These are phyloP conservation scores for Caenorhabditis sulstoni DNA, from an alignment of 2,888 invertebrate genomes.

Conservation along the genomic window DNA sequence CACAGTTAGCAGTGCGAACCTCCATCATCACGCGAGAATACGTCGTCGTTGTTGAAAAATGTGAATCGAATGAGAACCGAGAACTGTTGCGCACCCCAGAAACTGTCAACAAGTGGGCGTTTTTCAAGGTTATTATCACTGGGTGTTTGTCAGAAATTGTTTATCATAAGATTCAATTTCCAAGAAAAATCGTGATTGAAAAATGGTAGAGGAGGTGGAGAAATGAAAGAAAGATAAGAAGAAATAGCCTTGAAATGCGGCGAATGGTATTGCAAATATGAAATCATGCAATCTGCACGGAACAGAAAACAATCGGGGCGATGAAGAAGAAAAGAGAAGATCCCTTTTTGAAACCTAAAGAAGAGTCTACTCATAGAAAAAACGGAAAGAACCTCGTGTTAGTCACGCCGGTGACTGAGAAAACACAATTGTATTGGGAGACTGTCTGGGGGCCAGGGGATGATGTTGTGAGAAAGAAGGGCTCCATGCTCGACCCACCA, in stretches of 20 bases:
- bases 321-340: background rate
- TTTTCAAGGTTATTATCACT: constrained; percentile 48
- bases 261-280: background rate
- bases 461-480: too few species aligned
- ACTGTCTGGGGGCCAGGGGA: too few species aligned
- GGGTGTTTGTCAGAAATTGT: constrained; percentile 31
- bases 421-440: too few species aligned
- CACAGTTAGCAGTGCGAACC: constrained; percentile 27
- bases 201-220: constrained; percentile 1
- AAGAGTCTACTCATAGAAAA: too few species aligned
- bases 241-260: constrained; percentile 25
- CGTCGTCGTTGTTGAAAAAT: background rate
- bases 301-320: constrained; percentile 2
- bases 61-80: background rate
- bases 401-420: too few species aligned
- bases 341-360: too few species aligned
- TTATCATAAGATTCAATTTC: constrained; percentile 21
- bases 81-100: too few species aligned
- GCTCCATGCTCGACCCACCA: too few species aligned
- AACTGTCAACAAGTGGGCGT: constrained; percentile 18
- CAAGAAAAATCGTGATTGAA: background rate
- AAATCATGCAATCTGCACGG: constrained; percentile 1
- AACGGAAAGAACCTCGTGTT: too few species aligned
- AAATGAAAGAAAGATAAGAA: constrained; percentile 1
- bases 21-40: constrained; percentile 24